These are phyloP conservation scores for Chionodraco myersi DNA, from an alignment of 2,113 vertebrate genomes.

Conservation along the genomic window DNA sequence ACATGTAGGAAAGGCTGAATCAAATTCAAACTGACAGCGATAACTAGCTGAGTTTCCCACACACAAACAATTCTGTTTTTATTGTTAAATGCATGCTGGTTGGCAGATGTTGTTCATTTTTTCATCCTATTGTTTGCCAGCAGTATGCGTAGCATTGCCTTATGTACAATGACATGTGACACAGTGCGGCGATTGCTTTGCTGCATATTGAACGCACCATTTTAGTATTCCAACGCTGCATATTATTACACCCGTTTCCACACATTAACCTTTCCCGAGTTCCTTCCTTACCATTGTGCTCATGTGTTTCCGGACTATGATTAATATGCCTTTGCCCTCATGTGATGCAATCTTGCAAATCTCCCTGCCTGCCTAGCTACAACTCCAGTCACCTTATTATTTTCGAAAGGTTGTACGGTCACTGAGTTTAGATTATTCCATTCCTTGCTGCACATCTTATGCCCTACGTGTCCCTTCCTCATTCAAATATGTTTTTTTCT, in stretches of 20 bases:
- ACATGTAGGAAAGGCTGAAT: conserved; percentile 49
- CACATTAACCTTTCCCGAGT: conserved; percentile 75
- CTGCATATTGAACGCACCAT: conserved; percentile 60
- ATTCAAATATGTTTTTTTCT: conserved; percentile 70
- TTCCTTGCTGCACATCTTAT: conserved; percentile 59
- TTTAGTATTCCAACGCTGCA: conserved; percentile 63
- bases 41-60: conserved; percentile 67
- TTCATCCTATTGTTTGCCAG: conserved; percentile 30
- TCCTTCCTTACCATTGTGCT: conserved; percentile 58
- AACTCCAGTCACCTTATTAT: conserved; percentile 73
- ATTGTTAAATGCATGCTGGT: conserved; percentile 65
- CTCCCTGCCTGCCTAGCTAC: conserved; percentile 59
- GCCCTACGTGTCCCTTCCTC: conserved; percentile 55
- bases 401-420: conserved; percentile 75
- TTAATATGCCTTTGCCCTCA: conserved; percentile 73
- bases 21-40: conserved; percentile 68
- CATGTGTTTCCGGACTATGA: conserved; percentile 59
- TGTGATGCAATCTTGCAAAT: conserved; percentile 79
- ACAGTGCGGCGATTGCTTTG: conserved; percentile 61
- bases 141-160: conserved; percentile 18
- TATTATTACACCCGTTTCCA: conserved; percentile 68
- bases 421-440: conserved; percentile 74
- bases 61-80: conserved; percentile 59
- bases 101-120: conserved; percentile 58
- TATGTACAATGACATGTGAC: conserved; percentile 62